Base-by-base conservation (phyloP, 2,888 invertebrate species). In the Clepsis dumicolana region DNA sequence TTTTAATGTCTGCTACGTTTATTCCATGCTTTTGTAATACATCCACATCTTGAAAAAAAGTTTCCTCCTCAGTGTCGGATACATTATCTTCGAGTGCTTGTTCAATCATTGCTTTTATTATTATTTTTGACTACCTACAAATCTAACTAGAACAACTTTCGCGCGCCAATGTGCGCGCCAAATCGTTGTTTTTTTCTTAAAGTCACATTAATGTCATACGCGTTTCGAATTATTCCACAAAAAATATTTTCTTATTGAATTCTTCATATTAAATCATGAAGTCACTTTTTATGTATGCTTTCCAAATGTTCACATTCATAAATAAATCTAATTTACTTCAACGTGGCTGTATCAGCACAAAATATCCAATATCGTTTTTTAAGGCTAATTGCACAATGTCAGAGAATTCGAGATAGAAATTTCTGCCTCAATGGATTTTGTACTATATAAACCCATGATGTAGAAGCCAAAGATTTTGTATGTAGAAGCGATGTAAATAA, bases 1-100 rank as follows among this genome's bases (percentile, higher is more conserved):
- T 96, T 88, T 96, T 96, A 29, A 97, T 95, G 81, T 97, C 97
- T 3, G 96, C 96, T 54, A 95, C 95, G 86, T 96, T 95, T 65
- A 95, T 94, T n/a, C 95, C 94, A 78, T 95, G 94, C 75, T 95
- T 94, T 77, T 94, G 89, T 74, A 95, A 81, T 64, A 96, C 86
- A 82, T 97, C 96, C 64, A 97, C 95, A 82, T 97, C 97, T 90
- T 96, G 96, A 80, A 96, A 96, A 81, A 95, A 95, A 57, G 93
- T 94, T 80, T 96, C 96, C 75, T 96, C 95, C 27, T 95, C 95
- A 75, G 91, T 93, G 75, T 94, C 94, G 21, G 90, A 91, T 70
- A 88, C 75, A 76, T 89, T 90, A 60, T 89, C 91, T 21, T 93
- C 93, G 25, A 90, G 77, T 52, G 84, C 80, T 84, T 92, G 91